Base-by-base conservation (phyloP, 2,888 invertebrate genomes). In the Trichogramma dendrolimi region DNA sequence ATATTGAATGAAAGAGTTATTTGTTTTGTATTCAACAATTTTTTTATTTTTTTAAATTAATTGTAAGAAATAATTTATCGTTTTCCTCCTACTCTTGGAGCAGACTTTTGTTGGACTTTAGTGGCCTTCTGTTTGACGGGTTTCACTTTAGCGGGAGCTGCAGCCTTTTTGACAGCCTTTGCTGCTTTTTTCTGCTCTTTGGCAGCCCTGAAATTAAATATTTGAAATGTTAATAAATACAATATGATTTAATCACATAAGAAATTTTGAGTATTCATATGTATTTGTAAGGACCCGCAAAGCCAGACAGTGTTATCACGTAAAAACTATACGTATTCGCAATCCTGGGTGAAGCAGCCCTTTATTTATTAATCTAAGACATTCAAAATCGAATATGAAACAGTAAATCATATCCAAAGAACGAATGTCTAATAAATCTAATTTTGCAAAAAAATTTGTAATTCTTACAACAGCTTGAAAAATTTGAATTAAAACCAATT, bases 81-180 rank as follows among this genome's bases (percentile, higher is more conserved):
- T 83, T 98, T 98, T 81, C 96, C 97, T 79, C 97, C 97, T 73
- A 98, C 96, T 75, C 96, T 88, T 66, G 96, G 96, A 58, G 94
- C 94, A 58, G 92, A 85, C 76, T 95, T 91, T 77, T 91, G 92
- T 72, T 90, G 86, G 71, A 91, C 89, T 84, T 95, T 96, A 44
- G 92, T 83, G 62, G 93, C 91, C 81, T 96, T 97, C 70, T 89
- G 86, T 81, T 95, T 94, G 61, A 90, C 88, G 60, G 86, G 84
- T 52, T 87, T 81, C 81, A 94, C 94, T 41, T 87, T 83, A 82
- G 91, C 91, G 2, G 87, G 73, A 66, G 89, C 84, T 55, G 88
- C 84, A 66, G 89, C 84, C 75, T 92, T 92, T 83, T 94, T 94
- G 66, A 91, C 88, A 4, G 91, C 90, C 80, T 95, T 96, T 4